Conservation (phyloP, 2,888 invertebrate species). For the Apotomis turbidana region DNA sequence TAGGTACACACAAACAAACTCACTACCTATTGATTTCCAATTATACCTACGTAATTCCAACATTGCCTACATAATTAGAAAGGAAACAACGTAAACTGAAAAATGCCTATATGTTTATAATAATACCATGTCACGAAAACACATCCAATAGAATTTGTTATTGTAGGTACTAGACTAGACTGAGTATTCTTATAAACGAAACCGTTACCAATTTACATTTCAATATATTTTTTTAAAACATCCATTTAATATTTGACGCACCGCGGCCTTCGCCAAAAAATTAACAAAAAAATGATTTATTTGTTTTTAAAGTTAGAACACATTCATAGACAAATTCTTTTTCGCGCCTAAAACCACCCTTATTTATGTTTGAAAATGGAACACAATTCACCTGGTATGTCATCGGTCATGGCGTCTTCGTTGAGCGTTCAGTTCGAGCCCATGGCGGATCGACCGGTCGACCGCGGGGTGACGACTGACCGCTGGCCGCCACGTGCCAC, state of each 20-base stretch:
- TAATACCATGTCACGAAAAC: neutral
- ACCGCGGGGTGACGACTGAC: constrained; percentile 75
- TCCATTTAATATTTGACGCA: neutral
- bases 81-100: too few species aligned
- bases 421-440: constrained; percentile 45
- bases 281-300: neutral
- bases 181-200: too few species aligned
- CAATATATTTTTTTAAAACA: neutral
- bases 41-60: too few species aligned
- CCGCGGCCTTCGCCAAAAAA: neutral
- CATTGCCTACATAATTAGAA: too few species aligned
- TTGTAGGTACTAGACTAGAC: neutral
- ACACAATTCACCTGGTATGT: constrained; percentile 73
- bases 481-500: constrained; percentile 65
- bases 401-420: constrained; percentile 67
- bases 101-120: too few species aligned
- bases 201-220: too few species aligned
- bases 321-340: neutral
- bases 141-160: neutral
- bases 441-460: constrained; percentile 65
- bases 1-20: too few species aligned
- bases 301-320: neutral
- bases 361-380: constrained; percentile 40
- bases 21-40: too few species aligned
- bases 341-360: constrained; percentile 4